phyloP scores from a whole-genome alignment of 2,888 invertebrate genomes.

The Phyllotreta striolata region DNA sequence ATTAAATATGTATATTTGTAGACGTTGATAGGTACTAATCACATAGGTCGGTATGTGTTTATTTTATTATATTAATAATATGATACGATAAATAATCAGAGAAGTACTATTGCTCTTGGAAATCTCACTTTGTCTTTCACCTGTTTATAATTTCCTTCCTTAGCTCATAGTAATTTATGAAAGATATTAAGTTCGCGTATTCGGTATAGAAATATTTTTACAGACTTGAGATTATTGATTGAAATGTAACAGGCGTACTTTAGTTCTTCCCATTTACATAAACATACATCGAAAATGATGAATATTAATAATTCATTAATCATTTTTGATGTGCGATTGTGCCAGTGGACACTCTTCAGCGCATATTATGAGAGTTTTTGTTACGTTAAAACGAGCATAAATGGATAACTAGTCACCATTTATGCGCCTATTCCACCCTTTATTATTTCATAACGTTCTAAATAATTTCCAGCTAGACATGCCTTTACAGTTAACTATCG shows the following conservation, averaged over 20 bases:
- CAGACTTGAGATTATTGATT: constrained; percentile 7
- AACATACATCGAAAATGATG: too few relatives aligned
- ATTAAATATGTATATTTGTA: constrained; percentile 28
- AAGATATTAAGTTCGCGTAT: not conserved
- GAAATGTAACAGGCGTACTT: not conserved
- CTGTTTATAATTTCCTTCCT: constrained; percentile 24
- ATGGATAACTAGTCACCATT: not conserved
- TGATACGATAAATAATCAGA: not conserved
- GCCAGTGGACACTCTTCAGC: too few relatives aligned
- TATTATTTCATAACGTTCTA: constrained; percentile 8
- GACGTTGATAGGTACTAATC: constrained; percentile 31
- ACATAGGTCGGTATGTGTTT: constrained; percentile 27
- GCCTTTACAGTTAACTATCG: not conserved
- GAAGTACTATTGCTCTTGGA: constrained; percentile 18
- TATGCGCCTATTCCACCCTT: constrained; percentile 1
- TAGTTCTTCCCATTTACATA: too few relatives aligned
- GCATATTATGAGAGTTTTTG: too few relatives aligned
- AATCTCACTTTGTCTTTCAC: constrained; percentile 43
- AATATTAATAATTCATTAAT: too few relatives aligned
- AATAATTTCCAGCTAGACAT: constrained; percentile 16
- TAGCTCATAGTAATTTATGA: constrained; percentile 9
- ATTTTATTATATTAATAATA: constrained; percentile 29
- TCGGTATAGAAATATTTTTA: constrained; percentile 8
- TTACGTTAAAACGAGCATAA: too few relatives aligned
- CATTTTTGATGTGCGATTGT: too few relatives aligned